Evolutionary conservation across 2,888 invertebrate genomes (phyloP).

Genomic region (Chirona hameri): DNA sequence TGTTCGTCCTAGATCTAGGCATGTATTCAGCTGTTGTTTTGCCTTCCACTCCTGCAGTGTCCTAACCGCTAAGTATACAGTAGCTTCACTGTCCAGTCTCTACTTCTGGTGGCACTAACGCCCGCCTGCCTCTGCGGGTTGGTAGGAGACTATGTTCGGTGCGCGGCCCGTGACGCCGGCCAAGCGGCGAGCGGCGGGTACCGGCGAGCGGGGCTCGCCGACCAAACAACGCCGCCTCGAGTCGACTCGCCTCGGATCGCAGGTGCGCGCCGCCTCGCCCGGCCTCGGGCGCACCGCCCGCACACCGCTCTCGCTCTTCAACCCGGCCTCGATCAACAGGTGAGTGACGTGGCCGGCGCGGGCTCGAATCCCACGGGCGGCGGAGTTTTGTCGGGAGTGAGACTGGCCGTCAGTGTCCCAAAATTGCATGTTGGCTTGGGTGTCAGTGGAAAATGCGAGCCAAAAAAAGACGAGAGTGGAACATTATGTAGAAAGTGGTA

Average conservation of each 20-base stretch:
- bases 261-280: background rate
- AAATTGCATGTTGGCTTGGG: too few species aligned
- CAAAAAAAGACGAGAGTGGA: too few species aligned
- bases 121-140: background rate
- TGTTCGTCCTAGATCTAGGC: too few species aligned
- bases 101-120: background rate
- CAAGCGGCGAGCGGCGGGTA: background rate
- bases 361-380: too few species aligned
- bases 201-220: background rate
- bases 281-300: background rate
- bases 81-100: too few species aligned
- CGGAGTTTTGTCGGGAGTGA: background rate
- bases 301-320: background rate
- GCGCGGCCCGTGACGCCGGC: slow-evolving; percentile 12
- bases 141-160: slow-evolving; percentile 2
- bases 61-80: too few species aligned
- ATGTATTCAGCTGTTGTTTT: too few species aligned
- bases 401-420: too few species aligned
- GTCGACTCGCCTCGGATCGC: background rate
- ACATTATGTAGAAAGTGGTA: too few species aligned
- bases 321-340: background rate
- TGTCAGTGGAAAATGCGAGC: too few species aligned
- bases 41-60: too few species aligned
- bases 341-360: background rate
- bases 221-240: background rate